Base-by-base conservation (phyloP, 1,140 invertebrate species). In the Drosophila nikananu region DNA sequence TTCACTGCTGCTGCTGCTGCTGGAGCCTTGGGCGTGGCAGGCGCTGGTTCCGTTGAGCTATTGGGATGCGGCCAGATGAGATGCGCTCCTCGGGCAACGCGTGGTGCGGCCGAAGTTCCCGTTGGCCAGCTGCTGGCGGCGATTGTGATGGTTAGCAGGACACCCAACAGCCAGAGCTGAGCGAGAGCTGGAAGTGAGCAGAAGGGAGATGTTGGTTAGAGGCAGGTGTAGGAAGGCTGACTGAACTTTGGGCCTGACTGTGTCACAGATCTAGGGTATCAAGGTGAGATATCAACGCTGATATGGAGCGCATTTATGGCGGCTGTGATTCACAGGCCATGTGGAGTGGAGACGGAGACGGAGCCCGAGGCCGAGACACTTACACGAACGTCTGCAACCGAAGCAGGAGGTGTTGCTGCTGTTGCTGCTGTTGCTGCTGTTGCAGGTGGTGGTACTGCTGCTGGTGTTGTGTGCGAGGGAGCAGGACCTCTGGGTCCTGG, bases 111-210 rank as follows among this genome's bases (percentile, higher is more conserved):
- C 0, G 9, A 35, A 4, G 54, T 58, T 10, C 46, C 54, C 25
- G 65, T 12, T 12, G 66, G 62, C 37, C 30, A 49, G 55, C 65
- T 76, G 30, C 65, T 76, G 30, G 32, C 42, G 21, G 55, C 46
- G 5, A 77, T 5, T n/a, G 70, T 52, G 25, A 84, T 41, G 1
- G 84, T 25, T 7, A 89, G 60, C 9, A 89, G 37, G 27, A 49
- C 30, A 4, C 46, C 57, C 12, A 87, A 25, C 0, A 82, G 59
- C 59, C 55, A 68, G 46, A 25, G 73, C 42, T 57, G 64, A 44
- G n/a, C 7, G 15, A 49, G 15, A 65, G 49, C 83, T 87, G 64
- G 9, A 74, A 70, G 9, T 1, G 13, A 39, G 3, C 19, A 5
- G 3, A 46, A 25, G 5, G 27, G 6, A 27, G 17, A n/a, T 7